These are phyloP conservation scores for Bufotes viridis DNA, from an alignment of 2,797 vertebrate genomes.

Conservation along the genomic window DNA sequence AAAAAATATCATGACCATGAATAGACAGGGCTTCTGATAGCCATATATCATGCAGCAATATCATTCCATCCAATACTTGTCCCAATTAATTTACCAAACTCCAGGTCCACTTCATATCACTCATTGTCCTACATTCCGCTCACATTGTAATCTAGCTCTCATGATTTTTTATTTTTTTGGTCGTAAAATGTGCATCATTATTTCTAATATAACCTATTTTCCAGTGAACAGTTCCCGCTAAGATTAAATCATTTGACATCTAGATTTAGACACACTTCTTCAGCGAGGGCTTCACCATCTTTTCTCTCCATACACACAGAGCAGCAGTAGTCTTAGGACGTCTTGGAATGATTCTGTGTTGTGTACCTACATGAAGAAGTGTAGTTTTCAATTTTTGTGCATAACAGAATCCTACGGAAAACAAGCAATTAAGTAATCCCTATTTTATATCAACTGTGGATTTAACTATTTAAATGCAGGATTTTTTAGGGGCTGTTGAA, in stretches of 20 bases:
- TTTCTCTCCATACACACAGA: constrained; percentile 33
- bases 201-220: constrained; percentile 29
- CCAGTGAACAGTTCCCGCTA: constrained; percentile 3
- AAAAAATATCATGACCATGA: background rate
- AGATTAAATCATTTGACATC: constrained; percentile 45
- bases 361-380: constrained; percentile 8
- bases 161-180: background rate
- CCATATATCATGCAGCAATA: background rate
- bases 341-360: background rate
- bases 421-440: constrained; percentile 8
- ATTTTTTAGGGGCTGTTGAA: background rate
- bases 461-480: background rate
- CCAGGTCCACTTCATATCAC: background rate
- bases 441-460: background rate
- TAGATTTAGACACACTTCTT: constrained; percentile 43
- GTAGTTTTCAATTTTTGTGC: background rate
- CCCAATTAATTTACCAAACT: background rate
- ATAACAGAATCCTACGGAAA: constrained; percentile 13
- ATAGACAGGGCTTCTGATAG: background rate
- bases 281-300: constrained; percentile 26
- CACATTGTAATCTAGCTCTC: background rate
- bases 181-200: background rate
- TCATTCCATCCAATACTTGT: background rate
- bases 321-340: constrained; percentile 9
- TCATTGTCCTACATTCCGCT: background rate